Evolutionary conservation across 2,113 vertebrate genomes (phyloP), one percentile per base, ranked within the genome.

Genomic region (Malurus melanocephalus): DNA sequence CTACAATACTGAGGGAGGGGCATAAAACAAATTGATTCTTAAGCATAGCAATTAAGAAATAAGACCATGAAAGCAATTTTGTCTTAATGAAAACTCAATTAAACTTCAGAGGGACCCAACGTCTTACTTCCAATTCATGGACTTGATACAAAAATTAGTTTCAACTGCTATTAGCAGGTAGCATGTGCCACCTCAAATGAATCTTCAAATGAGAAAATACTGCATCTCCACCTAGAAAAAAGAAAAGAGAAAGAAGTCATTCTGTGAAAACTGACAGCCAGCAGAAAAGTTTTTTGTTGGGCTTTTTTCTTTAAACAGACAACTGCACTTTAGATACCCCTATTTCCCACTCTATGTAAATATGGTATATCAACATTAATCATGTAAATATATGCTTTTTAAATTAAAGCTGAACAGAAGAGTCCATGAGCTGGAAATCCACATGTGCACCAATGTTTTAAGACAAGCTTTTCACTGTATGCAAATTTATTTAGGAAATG

Each of bases 371-470:
- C 87, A 66, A 97, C 96, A 97, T 97, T 97, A 97, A 97, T 96
- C 95, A 94, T 95, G 95, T 96, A 95, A 61, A 91, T 91, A 91
- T 96, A 96, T 97, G 89, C 96, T 96, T 97, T 95, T 97, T 86
- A 97, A 97, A 96, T 97, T 97, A 98, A 97, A 96, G 97, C 97
- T 97, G 96, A 97, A 97, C 96, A 95, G 97, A 95, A 97, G 96
- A 98, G 97, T 98, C 97, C 97, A 96, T 98, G 98, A 98, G 98
- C 97, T 98, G 95, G 97, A 98, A 98, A 98, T 97, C 97, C 97
- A 97, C 97, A 97, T 98, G 98, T 98, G 97, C 97, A 96, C 96
- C 96, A 97, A 95, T 61, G 84, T 95, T 95, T 97, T 96, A 97
- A 97, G 88, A 67, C 94, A 93, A 84, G 80, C n/a, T 92, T 96